These are phyloP conservation scores for Galleria mellonella DNA, from an alignment of 1,140 invertebrate genomes.

Conservation along the genomic window DNA sequence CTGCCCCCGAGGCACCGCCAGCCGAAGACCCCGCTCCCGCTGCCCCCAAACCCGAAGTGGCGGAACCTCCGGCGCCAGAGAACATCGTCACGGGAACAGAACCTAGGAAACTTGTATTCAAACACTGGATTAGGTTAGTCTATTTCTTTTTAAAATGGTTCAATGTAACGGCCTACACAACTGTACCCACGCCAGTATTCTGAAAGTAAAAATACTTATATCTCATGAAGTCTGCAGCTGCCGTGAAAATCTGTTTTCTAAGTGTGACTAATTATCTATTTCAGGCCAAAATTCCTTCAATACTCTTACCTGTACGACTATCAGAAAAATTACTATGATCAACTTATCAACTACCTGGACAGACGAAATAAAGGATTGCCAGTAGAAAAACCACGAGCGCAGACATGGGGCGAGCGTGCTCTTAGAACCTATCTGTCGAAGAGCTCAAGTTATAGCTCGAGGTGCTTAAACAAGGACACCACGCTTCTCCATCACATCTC, in stretches of 20 bases:
- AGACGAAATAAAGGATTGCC: constrained; percentile 80
- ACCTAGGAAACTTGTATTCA: constrained; percentile 76
- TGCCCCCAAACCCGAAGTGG: constrained; percentile 59
- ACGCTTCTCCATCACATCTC: constrained; percentile 73
- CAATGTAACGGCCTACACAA: too few species aligned
- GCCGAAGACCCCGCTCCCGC: constrained; percentile 39
- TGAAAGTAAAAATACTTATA: too few species aligned
- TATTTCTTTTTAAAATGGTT: too few species aligned
- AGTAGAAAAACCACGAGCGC: constrained; percentile 81
- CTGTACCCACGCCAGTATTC: too few species aligned
- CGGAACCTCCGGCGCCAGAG: constrained; percentile 76
- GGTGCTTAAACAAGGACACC: constrained; percentile 50
- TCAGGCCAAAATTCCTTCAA: constrained; percentile 83
- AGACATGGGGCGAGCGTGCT: constrained; percentile 88
- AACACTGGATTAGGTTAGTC: constrained; percentile 82
- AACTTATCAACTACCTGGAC: constrained; percentile 87
- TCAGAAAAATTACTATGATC: constrained; percentile 88
- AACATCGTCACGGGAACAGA: constrained; percentile 67
- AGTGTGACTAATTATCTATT: constrained; percentile 24
- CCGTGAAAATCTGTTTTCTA: too few species aligned
- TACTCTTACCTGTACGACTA: constrained; percentile 90
- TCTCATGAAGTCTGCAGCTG: too few species aligned
- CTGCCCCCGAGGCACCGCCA: constrained; percentile 30
- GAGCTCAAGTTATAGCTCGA: constrained; percentile 29
- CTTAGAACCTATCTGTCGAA: constrained; percentile 80